Base-by-base conservation (phyloP, 2,888 invertebrate species). In the Leptinotarsa haldemani region DNA sequence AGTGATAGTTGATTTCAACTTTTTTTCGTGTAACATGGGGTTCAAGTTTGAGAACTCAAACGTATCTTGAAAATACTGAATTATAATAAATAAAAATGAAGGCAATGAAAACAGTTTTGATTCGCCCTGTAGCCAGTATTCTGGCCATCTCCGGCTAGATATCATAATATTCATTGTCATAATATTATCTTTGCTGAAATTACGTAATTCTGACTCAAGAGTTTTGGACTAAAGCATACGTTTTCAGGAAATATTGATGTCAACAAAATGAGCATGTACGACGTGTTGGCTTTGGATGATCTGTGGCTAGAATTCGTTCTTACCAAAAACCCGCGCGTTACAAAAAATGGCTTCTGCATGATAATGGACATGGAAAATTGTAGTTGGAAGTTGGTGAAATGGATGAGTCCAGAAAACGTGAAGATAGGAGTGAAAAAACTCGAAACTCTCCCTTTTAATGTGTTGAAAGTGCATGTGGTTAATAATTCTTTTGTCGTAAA, bases 231-330 rank as follows among this genome's bases (percentile, higher is more conserved):
- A 9, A 40, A 9, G 40, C 2, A 4, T 16, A 15, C 67, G 18
- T 30, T 67, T 71, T 47, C 50, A 85, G 85, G 80, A 48, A 83
- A 83, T 70, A 77, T 84, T 3, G 81, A 85, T 71, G 78, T 83
- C 2, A 77, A 79, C 4, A 82, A 79, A 69, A 82, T 83, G 69
- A 74, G 77, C 13, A 65, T 87, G 7, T 74, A 80, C 47, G 74
- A 87, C 61, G 78, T 87, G 47, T 79, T 85, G 16, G 82, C 85
- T 63, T 80, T 87, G 18, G 87, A 88, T 69, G 87, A 87, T 71
- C 77, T 87, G 2, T 87, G 86, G 86, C 69, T 88, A 20, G 88
- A 88, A 78, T 80, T 83, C 18, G 80, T 85, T 16, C 74, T 86
- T 69, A 48, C 66, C 16, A 50, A 69, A 1, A 85, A 86, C 71